Conservation (phyloP, 2,888 invertebrate genomes). For the Yponomeuta cagnagella region DNA sequence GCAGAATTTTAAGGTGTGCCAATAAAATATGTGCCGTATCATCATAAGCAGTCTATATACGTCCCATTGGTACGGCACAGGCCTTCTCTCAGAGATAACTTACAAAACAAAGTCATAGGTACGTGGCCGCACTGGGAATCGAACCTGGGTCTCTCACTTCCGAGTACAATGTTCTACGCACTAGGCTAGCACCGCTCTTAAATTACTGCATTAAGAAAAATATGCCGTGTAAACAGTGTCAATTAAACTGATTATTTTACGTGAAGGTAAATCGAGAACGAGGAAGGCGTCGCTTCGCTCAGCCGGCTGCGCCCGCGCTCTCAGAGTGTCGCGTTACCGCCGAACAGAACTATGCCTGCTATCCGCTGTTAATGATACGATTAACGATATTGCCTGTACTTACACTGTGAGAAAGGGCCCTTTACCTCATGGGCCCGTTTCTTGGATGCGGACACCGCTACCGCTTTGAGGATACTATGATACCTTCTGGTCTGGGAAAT, state of each 20-base stretch:
- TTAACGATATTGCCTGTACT: constrained; percentile 19
- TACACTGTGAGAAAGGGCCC: constrained; percentile 33
- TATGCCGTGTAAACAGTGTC: not conserved
- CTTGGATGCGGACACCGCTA: constrained; percentile 2
- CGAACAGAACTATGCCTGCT: constrained; percentile 31
- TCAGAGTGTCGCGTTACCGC: constrained; percentile 61
- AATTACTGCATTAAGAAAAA: no score
- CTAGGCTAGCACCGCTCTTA: no score
- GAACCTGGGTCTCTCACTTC: no score
- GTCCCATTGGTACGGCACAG: no score
- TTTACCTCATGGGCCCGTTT: not conserved
- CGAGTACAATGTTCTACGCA: no score
- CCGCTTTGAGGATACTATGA: not conserved
- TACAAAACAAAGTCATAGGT: no score
- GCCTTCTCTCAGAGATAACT: no score
- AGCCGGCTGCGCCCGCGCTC: constrained; percentile 58
- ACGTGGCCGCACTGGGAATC: no score
- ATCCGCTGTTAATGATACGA: constrained; percentile 22
- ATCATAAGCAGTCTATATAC: no score
- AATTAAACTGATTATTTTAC: constrained; percentile 2
- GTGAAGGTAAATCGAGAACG: constrained; percentile 57
- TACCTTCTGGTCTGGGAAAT: not conserved
- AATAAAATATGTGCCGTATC: no score
- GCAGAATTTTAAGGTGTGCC: no score
- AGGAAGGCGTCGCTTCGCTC: constrained; percentile 60